A percentile compares a stretch with the other conserved stretches of the same genome.
Conservation (phyloP, 23 tunicate genomes). For the Ascidia mentula region DNA sequence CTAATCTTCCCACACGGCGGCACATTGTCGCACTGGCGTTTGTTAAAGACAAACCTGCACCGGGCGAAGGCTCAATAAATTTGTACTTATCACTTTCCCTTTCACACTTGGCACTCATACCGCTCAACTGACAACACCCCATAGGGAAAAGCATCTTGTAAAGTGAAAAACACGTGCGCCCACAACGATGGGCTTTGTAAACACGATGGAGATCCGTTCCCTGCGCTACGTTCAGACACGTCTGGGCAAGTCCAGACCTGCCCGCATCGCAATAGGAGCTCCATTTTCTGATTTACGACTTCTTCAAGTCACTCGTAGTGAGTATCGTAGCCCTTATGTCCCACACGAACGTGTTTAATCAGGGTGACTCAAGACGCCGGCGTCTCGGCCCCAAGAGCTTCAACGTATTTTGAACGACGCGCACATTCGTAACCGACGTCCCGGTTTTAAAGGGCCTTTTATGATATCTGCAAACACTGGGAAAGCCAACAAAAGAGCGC, state of each 20-base stretch:
- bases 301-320: neutral
- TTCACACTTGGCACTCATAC: neutral
- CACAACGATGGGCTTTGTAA: neutral
- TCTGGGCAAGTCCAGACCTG: conserved; percentile 6
- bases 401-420: neutral
- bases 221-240: neutral
- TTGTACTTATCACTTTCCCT: neutral
- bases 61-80: neutral
- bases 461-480: conserved; percentile 6
- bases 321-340: neutral
- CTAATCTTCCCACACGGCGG: neutral
- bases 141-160: neutral
- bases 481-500: too few relatives aligned
- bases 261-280: neutral
- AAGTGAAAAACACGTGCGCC: conserved; percentile 12
- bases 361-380: neutral
- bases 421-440: neutral
- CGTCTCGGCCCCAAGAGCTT: neutral
- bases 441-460: neutral
- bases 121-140: neutral
- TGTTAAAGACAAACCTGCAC: neutral
- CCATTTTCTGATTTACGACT: neutral
- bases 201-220: neutral
- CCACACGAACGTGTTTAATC: neutral
- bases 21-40: too few relatives aligned